Evolutionary conservation across 2,888 invertebrate genomes (phyloP), one percentile per base, ranked within the genome.

Genomic region (Drosophila mimica): DNA sequence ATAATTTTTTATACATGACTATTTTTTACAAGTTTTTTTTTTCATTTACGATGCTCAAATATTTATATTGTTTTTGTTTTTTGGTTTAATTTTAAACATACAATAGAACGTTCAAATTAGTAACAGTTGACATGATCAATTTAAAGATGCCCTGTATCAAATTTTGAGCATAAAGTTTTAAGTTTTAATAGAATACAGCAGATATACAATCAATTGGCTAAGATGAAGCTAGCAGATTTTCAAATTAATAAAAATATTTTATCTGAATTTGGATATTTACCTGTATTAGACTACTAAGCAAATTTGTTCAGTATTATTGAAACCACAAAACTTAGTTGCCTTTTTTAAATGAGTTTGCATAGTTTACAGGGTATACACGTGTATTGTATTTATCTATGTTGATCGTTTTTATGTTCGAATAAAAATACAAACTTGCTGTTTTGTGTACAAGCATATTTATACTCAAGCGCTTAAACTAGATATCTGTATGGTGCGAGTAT

Each of bases 301-400:
- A 11, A 0, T 3, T 15, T 36, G 11, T 3, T 3, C 20, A 11
- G 20, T 7, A n/a, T 13, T 7, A 13, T 46, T 46, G 8, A 25
- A 46, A 25, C 2, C 15, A 25, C 15, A 15, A 25, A 25, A 15
- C 4, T 15, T 4, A 46, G 20, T 25, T 15, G 2, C 7, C 46
- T 20, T 13, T 20, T 20, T 25, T 4, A 15, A 25, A 46, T 25
- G 15, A 49, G 28, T 33, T 56, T 13, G n/a, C 28, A 38, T 56
- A 38, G 30, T 6, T 53, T 17, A 25, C 58, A 40, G 61, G 58
- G 66, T 38, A 49, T 40, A 38, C 4, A 20, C 15, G 38, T 68
- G 25, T 25, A 31, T 62, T 38, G 33, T 20, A 15, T 51, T 40
- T n/a, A 7, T 28, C 2, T 54, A 58, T 34, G 28, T 15, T 58